Percentiles rank a stretch among this genome's conserved stretches.
phyloP scores from a whole-genome alignment of 2,113 vertebrate genomes.

The Embiotoca jacksoni region DNA sequence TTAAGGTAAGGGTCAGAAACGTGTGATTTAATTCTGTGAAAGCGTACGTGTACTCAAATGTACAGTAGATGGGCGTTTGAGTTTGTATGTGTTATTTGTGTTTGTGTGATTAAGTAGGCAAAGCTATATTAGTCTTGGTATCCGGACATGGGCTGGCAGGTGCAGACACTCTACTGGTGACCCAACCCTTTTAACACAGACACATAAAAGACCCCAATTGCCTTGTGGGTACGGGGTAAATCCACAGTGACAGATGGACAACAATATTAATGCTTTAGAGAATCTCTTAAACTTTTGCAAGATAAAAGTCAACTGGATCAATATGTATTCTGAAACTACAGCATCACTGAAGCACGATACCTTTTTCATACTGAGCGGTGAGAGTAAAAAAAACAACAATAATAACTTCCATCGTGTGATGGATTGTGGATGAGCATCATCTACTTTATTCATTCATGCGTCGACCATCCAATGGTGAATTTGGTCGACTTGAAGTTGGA shows the following conservation, averaged over 20 bases:
- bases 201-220: constrained; percentile 29
- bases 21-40: not conserved
- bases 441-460: not conserved
- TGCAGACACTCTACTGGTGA: constrained; percentile 71
- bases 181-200: constrained; percentile 20
- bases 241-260: constrained; percentile 32
- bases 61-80: too few relatives aligned
- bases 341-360: too few relatives aligned
- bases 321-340: too few relatives aligned
- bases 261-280: not conserved
- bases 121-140: constrained; percentile 79
- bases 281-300: not conserved
- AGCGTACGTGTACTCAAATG: not conserved
- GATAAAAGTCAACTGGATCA: not conserved
- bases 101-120: constrained; percentile 59
- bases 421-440: too few relatives aligned
- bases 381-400: too few relatives aligned
- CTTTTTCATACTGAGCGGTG: too few relatives aligned
- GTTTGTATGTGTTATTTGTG: constrained; percentile 15
- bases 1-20: too few relatives aligned
- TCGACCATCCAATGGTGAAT: not conserved
- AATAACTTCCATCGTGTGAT: too few relatives aligned
- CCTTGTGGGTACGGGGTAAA: constrained; percentile 43
- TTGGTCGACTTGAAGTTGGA: not conserved
- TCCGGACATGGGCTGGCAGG: constrained; percentile 79